A percentile compares a stretch with the other conserved stretches of the same genome.
Conservation (phyloP, 2,113 vertebrate species). For the Sinocyclocheilus maitianheensis region DNA sequence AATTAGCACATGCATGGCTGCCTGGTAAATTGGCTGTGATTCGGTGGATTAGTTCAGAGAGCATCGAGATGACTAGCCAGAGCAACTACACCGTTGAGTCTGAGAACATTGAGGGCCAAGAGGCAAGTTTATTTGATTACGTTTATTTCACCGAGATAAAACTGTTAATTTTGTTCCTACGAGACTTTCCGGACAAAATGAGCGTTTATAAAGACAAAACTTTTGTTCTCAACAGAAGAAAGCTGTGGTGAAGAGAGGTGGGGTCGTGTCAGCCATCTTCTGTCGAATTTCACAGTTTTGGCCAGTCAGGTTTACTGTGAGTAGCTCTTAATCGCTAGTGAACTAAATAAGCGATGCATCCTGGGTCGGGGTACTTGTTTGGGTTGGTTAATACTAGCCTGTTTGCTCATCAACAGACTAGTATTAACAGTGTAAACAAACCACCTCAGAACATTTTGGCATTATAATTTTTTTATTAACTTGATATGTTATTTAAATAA, state of each 20-base stretch:
- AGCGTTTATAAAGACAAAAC: background rate
- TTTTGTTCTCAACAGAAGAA: slow-evolving; percentile 53
- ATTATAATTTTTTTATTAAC: too few relatives aligned
- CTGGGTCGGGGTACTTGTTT: too few relatives aligned
- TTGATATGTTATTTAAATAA: too few relatives aligned
- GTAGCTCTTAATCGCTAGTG: slow-evolving; percentile 33
- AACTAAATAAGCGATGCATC: too few relatives aligned
- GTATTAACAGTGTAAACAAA: too few relatives aligned
- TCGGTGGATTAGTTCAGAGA: background rate
- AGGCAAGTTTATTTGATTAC: slow-evolving; percentile 34
- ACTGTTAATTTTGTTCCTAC: background rate
- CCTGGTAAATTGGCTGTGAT: slow-evolving; percentile 56
- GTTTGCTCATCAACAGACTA: too few relatives aligned
- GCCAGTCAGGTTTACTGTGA: slow-evolving; percentile 73
- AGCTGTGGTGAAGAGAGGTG: slow-evolving; percentile 56
- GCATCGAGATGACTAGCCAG: slow-evolving; percentile 61
- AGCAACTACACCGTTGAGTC: slow-evolving; percentile 39
- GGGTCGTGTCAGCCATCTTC: slow-evolving; percentile 60
- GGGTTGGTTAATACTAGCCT: too few relatives aligned
- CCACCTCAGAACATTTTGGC: background rate
- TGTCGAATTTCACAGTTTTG: slow-evolving; percentile 67
- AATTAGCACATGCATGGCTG: slow-evolving; percentile 59
- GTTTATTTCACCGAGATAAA: background rate
- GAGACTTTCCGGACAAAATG: background rate
- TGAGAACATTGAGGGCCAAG: slow-evolving; percentile 25